Evolutionary conservation across 2,113 vertebrate species (phyloP), one percentile per base, ranked within the genome.

Genomic region (Sylvia atricapilla): DNA sequence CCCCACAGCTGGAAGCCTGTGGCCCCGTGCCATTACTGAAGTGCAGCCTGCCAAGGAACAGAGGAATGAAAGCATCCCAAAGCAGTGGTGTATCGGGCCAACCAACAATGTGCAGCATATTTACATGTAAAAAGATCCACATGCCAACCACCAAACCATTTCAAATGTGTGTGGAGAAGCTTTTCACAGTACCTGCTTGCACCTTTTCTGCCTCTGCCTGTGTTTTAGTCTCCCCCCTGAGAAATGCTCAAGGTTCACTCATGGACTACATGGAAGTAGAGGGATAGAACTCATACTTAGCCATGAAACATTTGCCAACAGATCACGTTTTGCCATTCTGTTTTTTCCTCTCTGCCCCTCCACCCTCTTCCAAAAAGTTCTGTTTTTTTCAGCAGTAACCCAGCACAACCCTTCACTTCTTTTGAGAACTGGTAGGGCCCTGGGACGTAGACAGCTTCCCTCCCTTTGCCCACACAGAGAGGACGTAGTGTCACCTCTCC

Each of bases 321-420:
- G 93, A 95, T 95, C 93, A 95, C 93, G 4, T 96, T 96, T 96
- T 97, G 87, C 97, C 96, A 97, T 97, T 95, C 90, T 95, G 94
- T 96, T 97, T 95, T 95, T 93, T 76, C 84, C 96, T 84, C 87
- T 94, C 67, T 92, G 93, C 87, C 79, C 90, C 69, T 28, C 30
- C 35, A 28, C 81, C 19, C 60, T 69, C 70, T 69, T 68, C 80
- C 75, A 90, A 56, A 80, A 79, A 92, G 84, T 68, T 77, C 63
- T 25, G 79, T 75, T 95, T 91, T 95, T 93, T 89, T 93, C 84
- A 96, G 89, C 88, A 91, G 72, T 89, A 88, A 81, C 56, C 37
- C 75, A 95, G 81, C 79, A 87, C 70, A 91, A 81, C 44, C 75
- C 89, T 84, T 93, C 85, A 35, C 85, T 80, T 93, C 90, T 93